These are phyloP conservation scores for Anolis sagrei DNA, from an alignment of 2,113 vertebrate genomes.

Conservation along the genomic window DNA sequence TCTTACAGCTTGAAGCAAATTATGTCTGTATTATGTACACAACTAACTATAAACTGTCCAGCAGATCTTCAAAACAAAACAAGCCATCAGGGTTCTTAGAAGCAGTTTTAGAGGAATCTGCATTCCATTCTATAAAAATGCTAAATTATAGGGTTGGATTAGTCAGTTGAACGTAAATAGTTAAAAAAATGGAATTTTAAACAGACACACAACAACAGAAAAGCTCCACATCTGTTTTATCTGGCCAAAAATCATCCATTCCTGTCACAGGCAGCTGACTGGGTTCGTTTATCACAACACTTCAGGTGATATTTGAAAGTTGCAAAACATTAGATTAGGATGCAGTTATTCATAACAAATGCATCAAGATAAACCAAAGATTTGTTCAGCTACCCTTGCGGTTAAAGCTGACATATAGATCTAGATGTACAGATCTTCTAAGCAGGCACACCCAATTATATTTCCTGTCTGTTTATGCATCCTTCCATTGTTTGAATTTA, in stretches of 20 bases:
- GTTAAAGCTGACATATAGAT: slow-evolving; percentile 39
- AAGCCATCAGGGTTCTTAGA: background rate
- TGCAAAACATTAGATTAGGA: fast-evolving
- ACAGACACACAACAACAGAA: background rate
- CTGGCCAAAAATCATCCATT: background rate
- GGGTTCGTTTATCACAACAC: background rate
- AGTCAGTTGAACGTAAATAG: slow-evolving; percentile 15
- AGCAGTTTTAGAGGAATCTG: background rate
- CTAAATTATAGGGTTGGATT: background rate
- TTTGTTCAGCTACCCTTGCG: background rate
- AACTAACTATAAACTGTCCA: background rate
- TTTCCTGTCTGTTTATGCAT: slow-evolving; percentile 46
- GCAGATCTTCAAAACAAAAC: background rate
- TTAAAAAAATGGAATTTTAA: background rate
- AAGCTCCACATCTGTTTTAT: background rate
- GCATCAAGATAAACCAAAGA: slow-evolving; percentile 5
- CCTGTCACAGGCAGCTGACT: background rate
- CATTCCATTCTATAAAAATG: background rate
- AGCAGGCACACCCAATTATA: slow-evolving; percentile 34
- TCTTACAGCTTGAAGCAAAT: background rate
- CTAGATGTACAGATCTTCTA: slow-evolving; percentile 22
- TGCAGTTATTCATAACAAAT: background rate
- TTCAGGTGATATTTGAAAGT: slow-evolving; percentile 30
- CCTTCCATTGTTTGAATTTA: slow-evolving; percentile 29
- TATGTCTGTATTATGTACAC: background rate